A percentile compares a stretch with the other conserved stretches of the same genome.
These are phyloP conservation scores for Calephelis perditalis DNA, from an alignment of 2,888 invertebrate species.

Conservation along the genomic window DNA sequence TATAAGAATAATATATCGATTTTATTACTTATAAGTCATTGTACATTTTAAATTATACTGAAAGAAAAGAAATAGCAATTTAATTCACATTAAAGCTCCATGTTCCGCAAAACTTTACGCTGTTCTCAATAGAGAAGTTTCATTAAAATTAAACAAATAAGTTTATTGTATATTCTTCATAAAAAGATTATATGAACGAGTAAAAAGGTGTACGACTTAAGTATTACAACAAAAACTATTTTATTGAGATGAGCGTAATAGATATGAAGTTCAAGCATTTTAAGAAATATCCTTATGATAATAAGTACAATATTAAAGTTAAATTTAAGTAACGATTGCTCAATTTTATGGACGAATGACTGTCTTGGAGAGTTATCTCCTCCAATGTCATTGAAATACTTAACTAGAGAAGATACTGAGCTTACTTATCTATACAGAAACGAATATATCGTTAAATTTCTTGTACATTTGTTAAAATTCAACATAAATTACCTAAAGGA, in stretches of 20 bases:
- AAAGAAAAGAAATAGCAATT: conserved; percentile 2
- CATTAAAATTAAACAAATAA: too few relatives aligned
- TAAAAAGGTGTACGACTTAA: too few relatives aligned
- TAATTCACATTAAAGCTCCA: not conserved
- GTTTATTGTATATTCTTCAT: too few relatives aligned
- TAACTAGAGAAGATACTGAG: conserved; percentile 2
- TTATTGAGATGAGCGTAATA: conserved; percentile 8
- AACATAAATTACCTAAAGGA: too few relatives aligned
- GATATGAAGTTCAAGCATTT: conserved; percentile 29
- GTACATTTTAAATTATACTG: conserved; percentile 19
- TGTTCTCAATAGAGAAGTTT: too few relatives aligned
- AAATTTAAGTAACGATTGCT: conserved; percentile 68
- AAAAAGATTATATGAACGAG: too few relatives aligned
- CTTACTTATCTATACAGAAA: too few relatives aligned
- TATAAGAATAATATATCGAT: conserved; percentile 56
- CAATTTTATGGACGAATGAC: conserved; percentile 58
- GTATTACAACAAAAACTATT: too few relatives aligned
- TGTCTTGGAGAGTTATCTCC: conserved; percentile 20
- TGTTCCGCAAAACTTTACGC: too few relatives aligned
- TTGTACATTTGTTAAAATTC: too few relatives aligned
- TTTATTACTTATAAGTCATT: conserved; percentile 63
- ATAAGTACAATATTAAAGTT: conserved; percentile 63
- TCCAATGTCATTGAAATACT: conserved; percentile 9
- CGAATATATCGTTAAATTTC: too few relatives aligned
- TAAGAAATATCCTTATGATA: conserved; percentile 55